Conservation (phyloP, 2,113 vertebrate genomes). For the Grammomys dolichurus region DNA sequence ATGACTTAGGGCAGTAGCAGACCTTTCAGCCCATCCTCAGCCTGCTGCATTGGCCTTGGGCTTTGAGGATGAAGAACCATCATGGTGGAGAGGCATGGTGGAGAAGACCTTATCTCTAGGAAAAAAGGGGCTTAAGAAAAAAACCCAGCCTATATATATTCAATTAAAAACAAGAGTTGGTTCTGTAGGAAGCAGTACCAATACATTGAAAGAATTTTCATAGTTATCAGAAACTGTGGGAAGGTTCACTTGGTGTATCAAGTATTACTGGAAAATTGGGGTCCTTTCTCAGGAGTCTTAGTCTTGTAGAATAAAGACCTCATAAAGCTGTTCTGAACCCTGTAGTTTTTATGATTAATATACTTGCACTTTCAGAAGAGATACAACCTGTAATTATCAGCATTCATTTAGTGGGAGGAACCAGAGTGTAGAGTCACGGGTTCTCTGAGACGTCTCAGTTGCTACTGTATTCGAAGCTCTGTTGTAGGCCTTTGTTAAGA, state of each 20-base stretch:
- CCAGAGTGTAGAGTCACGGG: not conserved
- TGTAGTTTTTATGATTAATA: conserved; percentile 41
- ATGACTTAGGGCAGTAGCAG: not conserved
- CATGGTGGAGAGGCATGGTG: not conserved
- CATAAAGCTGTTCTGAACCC: not conserved
- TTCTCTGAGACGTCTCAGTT: conserved; percentile 15
- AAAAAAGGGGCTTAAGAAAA: not conserved
- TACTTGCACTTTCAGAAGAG: conserved; percentile 33
- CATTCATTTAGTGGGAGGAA: conserved; percentile 31
- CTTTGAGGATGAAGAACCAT: not conserved
- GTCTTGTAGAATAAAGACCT: conserved; percentile 42
- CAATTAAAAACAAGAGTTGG: not conserved
- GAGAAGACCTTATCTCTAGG: not conserved
- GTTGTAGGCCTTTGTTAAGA: conserved; percentile 19
- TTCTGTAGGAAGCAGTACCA: not conserved
- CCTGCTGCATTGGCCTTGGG: not conserved
- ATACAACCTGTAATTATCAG: not conserved
- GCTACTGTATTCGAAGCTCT: not conserved
- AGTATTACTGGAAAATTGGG: not conserved
- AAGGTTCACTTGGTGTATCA: not conserved
- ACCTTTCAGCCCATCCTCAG: not conserved
- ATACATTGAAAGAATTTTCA: not conserved
- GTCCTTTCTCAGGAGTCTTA: not conserved
- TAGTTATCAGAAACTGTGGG: not conserved
- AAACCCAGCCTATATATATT: not conserved